Base-by-base conservation (phyloP, 2,888 invertebrate species). In the Mesoligia furuncula region DNA sequence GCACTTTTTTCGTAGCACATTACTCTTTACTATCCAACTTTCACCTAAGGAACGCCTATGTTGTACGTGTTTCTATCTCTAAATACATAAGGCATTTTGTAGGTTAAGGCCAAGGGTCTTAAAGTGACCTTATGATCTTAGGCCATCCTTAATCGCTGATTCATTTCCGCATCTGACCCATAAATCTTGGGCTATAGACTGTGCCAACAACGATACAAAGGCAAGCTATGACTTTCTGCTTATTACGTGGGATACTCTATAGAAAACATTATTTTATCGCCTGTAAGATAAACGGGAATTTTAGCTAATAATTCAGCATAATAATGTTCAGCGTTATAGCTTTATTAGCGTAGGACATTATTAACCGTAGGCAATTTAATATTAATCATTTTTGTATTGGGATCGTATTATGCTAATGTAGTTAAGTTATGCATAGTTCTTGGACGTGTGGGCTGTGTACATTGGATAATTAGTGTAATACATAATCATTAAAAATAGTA, bases 101-200 rank as follows among this genome's bases (percentile, higher is more conserved):
- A 79, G 65, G 72, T 73, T 73, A 79, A 64, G 69, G 73, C 57
- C 77, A 71, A 11, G 61, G 67, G 75, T 80, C 72, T 83, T 15
- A 51, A 1, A 51, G 13, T 48, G 64, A 84, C 81, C 79, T 81
- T 78, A 59, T 75, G 68, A 68, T 83, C 79, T 73, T 48, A 72
- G 66, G 42, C 81, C 79, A 83, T 84, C 77, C 77, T 77, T 84
- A 87, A 87, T 84, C 81, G 76, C 54, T 81, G 85, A 82, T 87
- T 87, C 82, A 87, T 85, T 81, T 84, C 54, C 79, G 77, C 67
- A 77, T 72, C 77, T 78, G 86, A 82, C 79, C 54, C 51, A 80
- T 87, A 74, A 77, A 85, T 85, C 81, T 74, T 80, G 15, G 6
- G 42, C 11, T 59, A 59, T 48, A 71, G 77, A 61, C 66, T 81